phyloP scores from a whole-genome alignment of 2,797 vertebrate species.

The Propithecus deckenii region DNA sequence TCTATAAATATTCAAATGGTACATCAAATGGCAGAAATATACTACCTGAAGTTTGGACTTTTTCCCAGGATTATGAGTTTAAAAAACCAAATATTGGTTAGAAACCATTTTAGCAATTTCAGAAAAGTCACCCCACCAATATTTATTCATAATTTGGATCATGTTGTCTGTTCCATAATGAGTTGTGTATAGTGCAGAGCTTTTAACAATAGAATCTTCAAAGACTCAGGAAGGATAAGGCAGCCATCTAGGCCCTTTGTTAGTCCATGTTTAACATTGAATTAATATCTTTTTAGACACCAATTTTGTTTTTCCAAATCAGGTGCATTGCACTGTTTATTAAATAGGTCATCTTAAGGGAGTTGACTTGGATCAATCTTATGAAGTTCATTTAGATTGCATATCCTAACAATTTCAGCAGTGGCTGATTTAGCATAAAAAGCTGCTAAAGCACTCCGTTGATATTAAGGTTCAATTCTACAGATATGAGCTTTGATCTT shows the following conservation, averaged over 20 bases:
- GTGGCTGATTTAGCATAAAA: neutral
- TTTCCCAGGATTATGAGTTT: neutral
- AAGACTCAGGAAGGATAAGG: neutral
- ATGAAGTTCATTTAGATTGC: neutral
- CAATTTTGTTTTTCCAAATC: neutral
- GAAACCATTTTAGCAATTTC: neutral
- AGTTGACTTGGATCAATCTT: neutral
- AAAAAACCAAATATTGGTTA: neutral
- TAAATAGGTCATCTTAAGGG: neutral
- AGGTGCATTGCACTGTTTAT: neutral
- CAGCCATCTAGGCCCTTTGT: neutral
- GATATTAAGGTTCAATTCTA: neutral
- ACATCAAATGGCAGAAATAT: neutral
- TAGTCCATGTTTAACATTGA: neutral
- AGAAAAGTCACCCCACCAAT: neutral
- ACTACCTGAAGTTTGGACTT: neutral
- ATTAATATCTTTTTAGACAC: neutral
- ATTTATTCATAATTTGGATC: neutral
- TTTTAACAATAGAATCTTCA: neutral
- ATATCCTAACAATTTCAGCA: neutral
- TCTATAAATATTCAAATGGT: neutral
- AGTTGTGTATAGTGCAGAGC: neutral
- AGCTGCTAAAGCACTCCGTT: neutral
- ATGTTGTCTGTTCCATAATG: neutral
- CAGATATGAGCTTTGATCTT: neutral